phyloP scores from a whole-genome alignment of 2,113 vertebrate genomes.

The Recurvirostra avosetta region DNA sequence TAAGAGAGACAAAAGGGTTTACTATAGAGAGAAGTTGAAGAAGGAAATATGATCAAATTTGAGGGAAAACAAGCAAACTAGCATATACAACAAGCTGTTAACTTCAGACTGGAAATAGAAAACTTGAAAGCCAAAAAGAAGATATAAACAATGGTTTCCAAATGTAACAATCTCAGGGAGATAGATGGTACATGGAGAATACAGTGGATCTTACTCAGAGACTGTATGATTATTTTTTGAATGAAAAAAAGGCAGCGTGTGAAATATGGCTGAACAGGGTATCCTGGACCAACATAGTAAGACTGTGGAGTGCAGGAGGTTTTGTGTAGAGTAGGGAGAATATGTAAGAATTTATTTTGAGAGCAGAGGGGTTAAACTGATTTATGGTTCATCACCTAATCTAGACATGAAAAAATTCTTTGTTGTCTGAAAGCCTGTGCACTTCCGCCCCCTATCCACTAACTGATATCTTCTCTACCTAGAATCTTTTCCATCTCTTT shows the following conservation, averaged over 20 bases:
- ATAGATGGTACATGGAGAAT: not conserved
- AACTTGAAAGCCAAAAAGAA: not conserved
- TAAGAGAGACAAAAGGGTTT: not conserved
- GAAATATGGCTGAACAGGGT: not conserved
- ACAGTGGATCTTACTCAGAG: not conserved
- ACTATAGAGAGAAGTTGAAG: not conserved
- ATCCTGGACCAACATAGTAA: not conserved
- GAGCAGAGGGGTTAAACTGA: not conserved
- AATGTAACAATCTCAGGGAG: not conserved
- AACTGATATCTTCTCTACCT: not conserved
- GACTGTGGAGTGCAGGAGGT: not conserved
- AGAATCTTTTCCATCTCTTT: not conserved
- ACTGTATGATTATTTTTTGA: not conserved
- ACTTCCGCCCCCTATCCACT: not conserved
- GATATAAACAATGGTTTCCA: not conserved
- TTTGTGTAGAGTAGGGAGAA: not conserved
- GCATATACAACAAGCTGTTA: not conserved
- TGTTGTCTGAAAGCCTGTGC: not conserved
- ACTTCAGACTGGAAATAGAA: not conserved
- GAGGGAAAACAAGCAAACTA: not conserved
- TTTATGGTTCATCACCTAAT: not conserved
- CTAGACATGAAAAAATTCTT: not conserved
- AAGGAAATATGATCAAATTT: not conserved
- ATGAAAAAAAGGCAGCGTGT: not conserved
- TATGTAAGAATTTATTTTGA: not conserved